These are phyloP conservation scores for Mimumesa dahlbomi DNA, from an alignment of 2,888 invertebrate genomes.

Conservation along the genomic window DNA sequence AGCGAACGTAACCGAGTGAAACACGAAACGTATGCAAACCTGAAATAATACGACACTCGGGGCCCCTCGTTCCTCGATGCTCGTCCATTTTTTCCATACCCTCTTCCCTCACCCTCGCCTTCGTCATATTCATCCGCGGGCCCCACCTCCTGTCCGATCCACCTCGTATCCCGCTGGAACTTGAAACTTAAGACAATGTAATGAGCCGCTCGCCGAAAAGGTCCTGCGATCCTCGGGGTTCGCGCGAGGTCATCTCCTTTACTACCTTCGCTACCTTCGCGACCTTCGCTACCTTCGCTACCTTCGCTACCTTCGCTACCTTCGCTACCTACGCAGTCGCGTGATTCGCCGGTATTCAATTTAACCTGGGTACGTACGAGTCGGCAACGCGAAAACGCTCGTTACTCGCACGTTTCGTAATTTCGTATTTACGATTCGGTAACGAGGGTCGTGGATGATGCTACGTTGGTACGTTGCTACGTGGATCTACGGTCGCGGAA, in stretches of 20 bases:
- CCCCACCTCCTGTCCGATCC: constrained; percentile 55
- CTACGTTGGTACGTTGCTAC: too few relatives aligned
- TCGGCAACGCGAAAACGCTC: too few relatives aligned
- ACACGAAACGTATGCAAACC: constrained; percentile 72
- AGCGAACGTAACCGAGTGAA: constrained; percentile 68
- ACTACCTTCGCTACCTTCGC: too few relatives aligned
- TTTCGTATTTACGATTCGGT: too few relatives aligned
- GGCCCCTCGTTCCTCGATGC: constrained; percentile 51
- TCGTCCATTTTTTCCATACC: constrained; percentile 29
- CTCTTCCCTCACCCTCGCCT: constrained; percentile 57
- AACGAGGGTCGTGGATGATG: too few relatives aligned
- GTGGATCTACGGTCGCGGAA: too few relatives aligned
- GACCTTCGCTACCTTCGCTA: too few relatives aligned
- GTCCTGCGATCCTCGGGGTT: constrained; percentile 33
- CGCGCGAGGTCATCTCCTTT: constrained; percentile 26
- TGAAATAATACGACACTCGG: constrained; percentile 70
- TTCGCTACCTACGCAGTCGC: too few relatives aligned
- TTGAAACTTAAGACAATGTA: constrained; percentile 72
- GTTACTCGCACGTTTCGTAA: too few relatives aligned
- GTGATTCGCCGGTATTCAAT: too few relatives aligned
- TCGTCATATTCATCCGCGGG: constrained; percentile 63
- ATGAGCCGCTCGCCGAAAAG: constrained; percentile 65
- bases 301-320: too few relatives aligned
- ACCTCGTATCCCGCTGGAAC: constrained; percentile 58
- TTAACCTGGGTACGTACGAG: too few relatives aligned